These are phyloP conservation scores for Amblyraja radiata DNA, from an alignment of 2,797 vertebrate species.

Conservation along the genomic window DNA sequence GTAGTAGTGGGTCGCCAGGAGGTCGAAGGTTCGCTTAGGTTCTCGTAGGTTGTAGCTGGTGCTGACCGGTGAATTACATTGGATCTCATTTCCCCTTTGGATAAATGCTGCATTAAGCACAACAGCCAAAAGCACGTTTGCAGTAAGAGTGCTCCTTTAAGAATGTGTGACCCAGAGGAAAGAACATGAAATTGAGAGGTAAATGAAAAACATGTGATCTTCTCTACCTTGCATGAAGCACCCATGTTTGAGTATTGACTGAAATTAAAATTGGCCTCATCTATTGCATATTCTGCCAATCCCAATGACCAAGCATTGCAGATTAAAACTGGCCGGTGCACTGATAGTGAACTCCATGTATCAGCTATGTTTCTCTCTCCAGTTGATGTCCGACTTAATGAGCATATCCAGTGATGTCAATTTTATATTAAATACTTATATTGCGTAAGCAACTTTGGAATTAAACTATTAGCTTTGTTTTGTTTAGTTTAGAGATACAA, in stretches of 20 bases:
- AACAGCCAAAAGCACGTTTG: not conserved
- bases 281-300: not conserved
- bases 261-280: not conserved
- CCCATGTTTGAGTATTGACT: not conserved
- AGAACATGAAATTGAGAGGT: not conserved
- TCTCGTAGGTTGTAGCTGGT: too few species aligned
- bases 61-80: too few species aligned
- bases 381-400: too few species aligned
- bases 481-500: too few species aligned
- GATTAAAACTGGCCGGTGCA: not conserved
- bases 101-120: not conserved
- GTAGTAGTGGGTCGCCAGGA: too few species aligned
- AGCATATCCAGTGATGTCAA: too few species aligned
- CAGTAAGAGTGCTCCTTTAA: not conserved
- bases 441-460: not conserved
- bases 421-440: not conserved
- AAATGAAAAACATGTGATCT: not conserved
- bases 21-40: too few species aligned
- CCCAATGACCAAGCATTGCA: not conserved
- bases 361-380: too few species aligned
- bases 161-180: not conserved
- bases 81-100: not conserved
- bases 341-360: too few species aligned
- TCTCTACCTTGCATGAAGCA: not conserved
- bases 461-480: not conserved